Evolutionary conservation across 2,888 invertebrate species (phyloP), one percentile per base, ranked within the genome.

Genomic region (Cyclophora albipunctata): DNA sequence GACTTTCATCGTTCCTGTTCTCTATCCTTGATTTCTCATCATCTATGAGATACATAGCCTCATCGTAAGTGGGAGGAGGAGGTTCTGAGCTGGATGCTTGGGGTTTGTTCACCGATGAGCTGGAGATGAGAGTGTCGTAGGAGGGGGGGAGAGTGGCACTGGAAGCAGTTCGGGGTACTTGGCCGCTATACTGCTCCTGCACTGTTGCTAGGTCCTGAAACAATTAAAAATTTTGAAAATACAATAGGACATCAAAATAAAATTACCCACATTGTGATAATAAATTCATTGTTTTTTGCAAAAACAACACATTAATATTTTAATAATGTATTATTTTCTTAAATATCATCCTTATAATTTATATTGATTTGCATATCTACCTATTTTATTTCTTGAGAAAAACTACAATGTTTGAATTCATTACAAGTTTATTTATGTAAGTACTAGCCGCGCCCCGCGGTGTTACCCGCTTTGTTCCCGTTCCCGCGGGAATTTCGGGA

Each of bases 51-150:
- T 85, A 89, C 87, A 91, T 89, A 1, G 92, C 92, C 84, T 92
- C 92, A 64, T 91, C 91, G 66, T 92, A 92, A 7, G 91, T 89
- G 1, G 92, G 92, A 3, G 92, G 92, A 6, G 91, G 91, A 37
- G 88, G 81, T 67, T 91, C 91, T 7, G 90, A 90, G 50, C 84
- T 81, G 44, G 88, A 88, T 7, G 86, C 73, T 51, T 85, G 83
- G 4, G 87, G 84, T 69, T 87, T 86, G 53, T 74, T 81, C 7
- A 76, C 67, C 4, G 81, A 67, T 46, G 79, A 73, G 64, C 73
- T 83, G 46, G 84, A 68, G 62, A 90, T 84, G 63, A 92, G 81
- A 46, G 90, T 89, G 68, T 92, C 92, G 73, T 92, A 92, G 0
- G 92, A 88, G 4, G 92, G 92, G 42, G 92, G 92, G 62, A 91